These are phyloP conservation scores for Pipistrellus pipistrellus DNA, from an alignment of 2,797 vertebrate genomes.

Conservation along the genomic window DNA sequence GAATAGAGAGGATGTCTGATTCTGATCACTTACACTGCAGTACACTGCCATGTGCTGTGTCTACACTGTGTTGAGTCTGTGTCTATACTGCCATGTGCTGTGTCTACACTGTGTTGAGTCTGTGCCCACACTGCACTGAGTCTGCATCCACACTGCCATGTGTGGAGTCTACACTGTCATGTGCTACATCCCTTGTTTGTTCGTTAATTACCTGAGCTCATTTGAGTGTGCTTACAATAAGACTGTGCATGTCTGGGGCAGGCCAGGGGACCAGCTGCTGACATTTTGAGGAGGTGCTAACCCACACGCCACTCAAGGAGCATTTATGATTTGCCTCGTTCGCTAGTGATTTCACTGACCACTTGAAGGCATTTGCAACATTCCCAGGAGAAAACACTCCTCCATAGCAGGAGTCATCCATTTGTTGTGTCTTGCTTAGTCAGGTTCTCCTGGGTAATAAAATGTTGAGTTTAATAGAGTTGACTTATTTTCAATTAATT, in stretches of 20 bases:
- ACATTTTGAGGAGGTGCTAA: constrained; percentile 1
- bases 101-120: not conserved
- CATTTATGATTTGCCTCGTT: constrained; percentile 34
- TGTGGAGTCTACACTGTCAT: not conserved
- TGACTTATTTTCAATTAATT: constrained; percentile 46
- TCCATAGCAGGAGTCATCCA: not conserved
- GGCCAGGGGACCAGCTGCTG: not conserved
- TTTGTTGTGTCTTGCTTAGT: constrained; percentile 18
- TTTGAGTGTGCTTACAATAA: not conserved
- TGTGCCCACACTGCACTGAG: not conserved
- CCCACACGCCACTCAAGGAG: not conserved
- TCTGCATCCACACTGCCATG: not conserved
- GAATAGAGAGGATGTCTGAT: not conserved
- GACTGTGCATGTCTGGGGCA: not conserved
- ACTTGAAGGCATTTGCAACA: constrained; percentile 23
- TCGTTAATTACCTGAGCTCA: not conserved
- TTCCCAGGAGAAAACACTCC: not conserved
- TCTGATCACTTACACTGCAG: not conserved
- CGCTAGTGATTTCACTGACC: not conserved
- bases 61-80: not conserved
- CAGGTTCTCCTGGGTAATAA: not conserved
- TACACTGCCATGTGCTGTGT: not conserved
- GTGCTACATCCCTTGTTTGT: not conserved
- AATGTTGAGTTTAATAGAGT: not conserved
- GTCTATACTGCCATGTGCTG: not conserved